Evolutionary conservation across 1,140 invertebrate species (phyloP), one percentile per base, ranked within the genome.

Genomic region (Mya arenaria): DNA sequence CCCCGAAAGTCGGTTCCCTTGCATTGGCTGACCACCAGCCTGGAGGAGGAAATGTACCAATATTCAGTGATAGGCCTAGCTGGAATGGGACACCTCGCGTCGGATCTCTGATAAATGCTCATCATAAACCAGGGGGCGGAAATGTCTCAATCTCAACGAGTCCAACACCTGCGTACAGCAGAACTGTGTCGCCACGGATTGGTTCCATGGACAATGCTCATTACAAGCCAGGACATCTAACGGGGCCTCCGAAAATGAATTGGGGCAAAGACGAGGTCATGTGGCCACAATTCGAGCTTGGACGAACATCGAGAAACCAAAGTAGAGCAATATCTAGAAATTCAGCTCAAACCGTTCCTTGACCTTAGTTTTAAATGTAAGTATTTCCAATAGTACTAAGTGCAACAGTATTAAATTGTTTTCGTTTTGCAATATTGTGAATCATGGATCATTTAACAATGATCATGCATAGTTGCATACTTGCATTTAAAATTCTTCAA

Each of bases 131-230:
- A n/a, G 87, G 89, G 41, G 90, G 89, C 6, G 89, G 88, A n/a
- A 75, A 87, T 69, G 83, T 74, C 37, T 83, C 79, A 60, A 85
- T 90, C 65, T 55, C 52, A 5, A 73, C 95, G 0, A 95, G 97
- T 37, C 77, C 77, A 4, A 98, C 97, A 91, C 93, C 98, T 82
- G 96, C 97, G 87, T 98, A 98, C 92, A 97, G 97, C 89, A 97
- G 83, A 23, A 82, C 56, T 34, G 68, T 60, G 19, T 72, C 68
- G 10, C 60, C 88, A 96, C 85, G 85, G 94, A 97, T 99, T 84
- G 98, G 97, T 4, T 98, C 97, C 4, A 92, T 99, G 89, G 95
- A 97, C 17, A 98, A 98, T 91, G 94, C 97, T 0, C 95, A 95
- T 66, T 96, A 98, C 91, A 80, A 80, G 58, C 77, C 77, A 23